Evolutionary conservation across 2,888 invertebrate genomes (phyloP).

Genomic region (Drosophila mimetica): DNA sequence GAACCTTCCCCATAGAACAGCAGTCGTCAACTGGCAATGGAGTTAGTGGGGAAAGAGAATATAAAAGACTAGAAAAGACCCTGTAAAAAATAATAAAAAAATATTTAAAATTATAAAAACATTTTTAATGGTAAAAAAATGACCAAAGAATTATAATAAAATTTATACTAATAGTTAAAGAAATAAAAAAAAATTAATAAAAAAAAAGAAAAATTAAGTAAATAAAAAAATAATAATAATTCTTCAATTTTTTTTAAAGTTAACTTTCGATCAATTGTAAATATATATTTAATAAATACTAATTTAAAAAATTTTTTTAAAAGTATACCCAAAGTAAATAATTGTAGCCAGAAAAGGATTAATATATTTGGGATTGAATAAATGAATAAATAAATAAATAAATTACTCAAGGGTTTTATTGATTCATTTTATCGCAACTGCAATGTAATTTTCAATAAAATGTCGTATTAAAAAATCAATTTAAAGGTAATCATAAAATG

Average conservation of each 20-base stretch:
- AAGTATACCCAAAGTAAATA: too few relatives aligned
- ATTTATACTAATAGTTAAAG: neutral
- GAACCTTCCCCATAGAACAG: constrained; percentile 52
- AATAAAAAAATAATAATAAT: too few relatives aligned
- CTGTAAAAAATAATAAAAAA: neutral
- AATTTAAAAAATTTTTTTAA: too few relatives aligned
- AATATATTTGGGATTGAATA: too few relatives aligned
- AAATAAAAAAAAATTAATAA: neutral
- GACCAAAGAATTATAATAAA: neutral
- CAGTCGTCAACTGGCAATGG: constrained; percentile 16
- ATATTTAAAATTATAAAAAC: too few relatives aligned
- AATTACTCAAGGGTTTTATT: neutral
- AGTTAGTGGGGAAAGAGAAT: neutral
- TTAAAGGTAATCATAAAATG: neutral
- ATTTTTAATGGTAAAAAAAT: too few relatives aligned
- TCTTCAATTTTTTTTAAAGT: too few relatives aligned
- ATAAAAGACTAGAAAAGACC: neutral
- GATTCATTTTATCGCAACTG: neutral
- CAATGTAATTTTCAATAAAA: neutral
- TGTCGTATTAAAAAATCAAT: neutral
- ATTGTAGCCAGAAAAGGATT: too few relatives aligned
- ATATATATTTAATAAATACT: neutral
- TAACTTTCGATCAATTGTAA: too few relatives aligned
- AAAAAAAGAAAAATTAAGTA: too few relatives aligned
- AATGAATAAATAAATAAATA: too few relatives aligned